phyloP scores from a whole-genome alignment of 2,797 vertebrate species.

The Eleutherodactylus coqui region DNA sequence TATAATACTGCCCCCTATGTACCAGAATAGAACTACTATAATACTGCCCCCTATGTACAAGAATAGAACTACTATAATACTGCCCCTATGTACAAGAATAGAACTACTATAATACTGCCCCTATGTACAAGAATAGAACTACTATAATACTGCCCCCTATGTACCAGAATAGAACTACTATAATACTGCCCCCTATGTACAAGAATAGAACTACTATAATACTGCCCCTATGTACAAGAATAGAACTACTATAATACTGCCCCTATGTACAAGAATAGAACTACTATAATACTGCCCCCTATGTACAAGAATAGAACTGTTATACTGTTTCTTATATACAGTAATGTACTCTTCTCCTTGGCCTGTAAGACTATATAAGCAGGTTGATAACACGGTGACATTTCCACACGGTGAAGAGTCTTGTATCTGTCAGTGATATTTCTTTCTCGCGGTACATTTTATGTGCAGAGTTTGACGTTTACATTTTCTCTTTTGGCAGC shows the following conservation, averaged over 20 bases:
- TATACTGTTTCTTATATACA: neutral
- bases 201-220: conserved; percentile 10
- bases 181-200: conserved; percentile 10
- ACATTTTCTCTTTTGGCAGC: neutral
- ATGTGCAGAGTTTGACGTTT: neutral
- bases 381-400: neutral
- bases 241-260: conserved; percentile 7
- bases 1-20: conserved; percentile 2
- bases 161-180: neutral
- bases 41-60: neutral
- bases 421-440: neutral
- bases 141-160: neutral
- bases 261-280: neutral
- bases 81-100: neutral
- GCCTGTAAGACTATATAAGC: neutral
- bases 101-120: neutral
- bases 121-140: neutral
- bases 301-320: neutral
- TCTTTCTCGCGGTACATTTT: neutral
- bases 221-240: neutral
- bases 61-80: conserved; percentile 18
- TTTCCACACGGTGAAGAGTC: neutral
- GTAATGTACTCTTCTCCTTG: neutral
- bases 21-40: conserved; percentile 5
- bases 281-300: neutral